Evolutionary conservation across 2,113 vertebrate genomes (phyloP).

Genomic region (Ameiurus melas): DNA sequence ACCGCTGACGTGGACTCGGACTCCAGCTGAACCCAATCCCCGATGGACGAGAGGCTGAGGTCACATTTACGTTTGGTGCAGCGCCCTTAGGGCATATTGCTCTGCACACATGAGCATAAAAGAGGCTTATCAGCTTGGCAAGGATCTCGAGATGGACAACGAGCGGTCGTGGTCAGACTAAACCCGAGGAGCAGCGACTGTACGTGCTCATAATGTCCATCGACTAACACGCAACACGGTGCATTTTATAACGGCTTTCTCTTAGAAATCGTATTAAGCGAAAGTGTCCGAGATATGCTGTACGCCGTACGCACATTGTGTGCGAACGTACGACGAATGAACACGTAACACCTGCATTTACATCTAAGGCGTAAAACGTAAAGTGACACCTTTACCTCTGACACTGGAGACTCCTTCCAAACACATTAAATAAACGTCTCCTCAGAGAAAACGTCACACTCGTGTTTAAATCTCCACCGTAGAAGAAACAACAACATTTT

Average conservation of each 20-base stretch:
- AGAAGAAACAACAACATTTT: background rate
- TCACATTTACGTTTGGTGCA: conserved; percentile 67
- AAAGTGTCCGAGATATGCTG: background rate
- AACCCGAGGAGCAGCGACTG: background rate
- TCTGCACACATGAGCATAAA: background rate
- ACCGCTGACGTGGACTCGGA: conserved; percentile 56
- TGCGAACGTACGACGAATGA: background rate
- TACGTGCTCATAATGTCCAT: background rate
- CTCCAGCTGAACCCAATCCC: conserved; percentile 62
- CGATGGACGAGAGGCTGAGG: conserved; percentile 64
- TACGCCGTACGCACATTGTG: background rate
- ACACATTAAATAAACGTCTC: background rate
- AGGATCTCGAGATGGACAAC: background rate
- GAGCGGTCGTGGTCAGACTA: background rate
- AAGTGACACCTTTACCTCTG: background rate
- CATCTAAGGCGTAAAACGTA: background rate
- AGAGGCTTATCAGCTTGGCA: conserved; percentile 59
- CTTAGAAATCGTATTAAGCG: background rate
- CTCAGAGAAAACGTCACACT: background rate
- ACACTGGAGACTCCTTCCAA: background rate
- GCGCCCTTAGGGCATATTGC: conserved; percentile 60
- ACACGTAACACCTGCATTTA: background rate
- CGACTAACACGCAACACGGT: background rate
- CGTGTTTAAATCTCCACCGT: background rate
- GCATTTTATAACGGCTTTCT: background rate